These are phyloP conservation scores for Fregata magnificens DNA, from an alignment of 2,113 vertebrate species.

Conservation along the genomic window DNA sequence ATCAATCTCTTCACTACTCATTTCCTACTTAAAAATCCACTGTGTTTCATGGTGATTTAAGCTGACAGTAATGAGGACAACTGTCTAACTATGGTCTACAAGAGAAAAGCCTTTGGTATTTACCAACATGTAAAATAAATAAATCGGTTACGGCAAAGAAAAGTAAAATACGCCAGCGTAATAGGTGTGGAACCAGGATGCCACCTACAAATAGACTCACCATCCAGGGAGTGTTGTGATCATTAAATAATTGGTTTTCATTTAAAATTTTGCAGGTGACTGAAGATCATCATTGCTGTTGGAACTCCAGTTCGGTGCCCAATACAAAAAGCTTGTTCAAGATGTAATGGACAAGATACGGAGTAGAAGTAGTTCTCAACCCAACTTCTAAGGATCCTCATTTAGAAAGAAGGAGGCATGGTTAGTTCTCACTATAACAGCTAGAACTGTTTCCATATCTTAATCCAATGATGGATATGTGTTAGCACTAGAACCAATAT, in stretches of 20 bases:
- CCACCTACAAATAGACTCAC: not conserved
- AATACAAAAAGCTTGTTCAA: not conserved
- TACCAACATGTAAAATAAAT: not conserved
- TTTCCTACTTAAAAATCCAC: not conserved
- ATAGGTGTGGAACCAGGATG: not conserved
- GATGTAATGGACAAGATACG: not conserved
- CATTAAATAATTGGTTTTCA: not conserved
- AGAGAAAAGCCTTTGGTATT: not conserved
- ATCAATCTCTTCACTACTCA: not conserved
- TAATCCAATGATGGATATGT: not conserved
- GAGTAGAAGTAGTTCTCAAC: not conserved
- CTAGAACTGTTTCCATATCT: not conserved
- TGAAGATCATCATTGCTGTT: not conserved
- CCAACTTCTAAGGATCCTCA: not conserved
- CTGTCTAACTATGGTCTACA: not conserved
- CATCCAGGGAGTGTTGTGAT: not conserved
- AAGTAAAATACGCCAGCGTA: not conserved
- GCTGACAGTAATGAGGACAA: not conserved
- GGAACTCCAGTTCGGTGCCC: not conserved
- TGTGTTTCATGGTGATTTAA: not conserved
- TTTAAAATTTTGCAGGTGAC: not conserved
- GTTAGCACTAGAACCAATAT: not conserved
- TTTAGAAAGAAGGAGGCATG: not conserved
- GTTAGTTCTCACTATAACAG: not conserved
- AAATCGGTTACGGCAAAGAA: not conserved